Evolutionary conservation across 2,888 invertebrate species (phyloP), one percentile per base, ranked within the genome.

Genomic region (Lasioglossum calceatum): DNA sequence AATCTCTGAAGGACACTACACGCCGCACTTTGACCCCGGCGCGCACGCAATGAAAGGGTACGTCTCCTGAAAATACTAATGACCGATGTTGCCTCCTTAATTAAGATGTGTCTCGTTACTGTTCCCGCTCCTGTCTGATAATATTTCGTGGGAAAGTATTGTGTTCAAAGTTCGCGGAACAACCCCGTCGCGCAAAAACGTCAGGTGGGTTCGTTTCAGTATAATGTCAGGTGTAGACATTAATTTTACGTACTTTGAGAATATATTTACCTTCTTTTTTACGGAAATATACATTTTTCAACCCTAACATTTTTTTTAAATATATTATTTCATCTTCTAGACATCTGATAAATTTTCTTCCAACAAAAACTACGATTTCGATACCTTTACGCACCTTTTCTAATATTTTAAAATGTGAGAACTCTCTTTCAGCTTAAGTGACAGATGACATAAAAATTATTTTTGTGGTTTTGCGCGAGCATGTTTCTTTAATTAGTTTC

Each of bases 1-100:
- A 90, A 90, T 81, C 82, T 88, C 88, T 80, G 81, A 83, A 87
- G 88, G 87, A 86, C 84, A 82, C 84, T 88, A 79, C 81, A 82
- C 81, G 81, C 83, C 76, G 58, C 73, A 80, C 87, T 77, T 77
- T 82, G 76, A 82, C 76, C 75, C 77, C 75, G 61, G 72, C 77
- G 81, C 77, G 73, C 73, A 78, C 83, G 72, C 87, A 82, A 73
- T 77, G 84, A 85, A 85, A 87, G 79, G 79, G 71, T 54, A 23
- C 84, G 80, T 71, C 64, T 84, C 80, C 80, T 85, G 80, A 82
- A 85, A 84, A 77, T 76, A 84, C 78, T 82, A 77, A 74, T 84
- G 81, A 82, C 87, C 85, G 87, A 79, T 75, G 87, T 71, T 76
- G 73, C 77, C 74, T 80, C 74, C 77, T 85, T 77, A 85, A 85